Base-by-base conservation (phyloP, 2,113 vertebrate genomes). In the Cyphomyrus discorhynchus region DNA sequence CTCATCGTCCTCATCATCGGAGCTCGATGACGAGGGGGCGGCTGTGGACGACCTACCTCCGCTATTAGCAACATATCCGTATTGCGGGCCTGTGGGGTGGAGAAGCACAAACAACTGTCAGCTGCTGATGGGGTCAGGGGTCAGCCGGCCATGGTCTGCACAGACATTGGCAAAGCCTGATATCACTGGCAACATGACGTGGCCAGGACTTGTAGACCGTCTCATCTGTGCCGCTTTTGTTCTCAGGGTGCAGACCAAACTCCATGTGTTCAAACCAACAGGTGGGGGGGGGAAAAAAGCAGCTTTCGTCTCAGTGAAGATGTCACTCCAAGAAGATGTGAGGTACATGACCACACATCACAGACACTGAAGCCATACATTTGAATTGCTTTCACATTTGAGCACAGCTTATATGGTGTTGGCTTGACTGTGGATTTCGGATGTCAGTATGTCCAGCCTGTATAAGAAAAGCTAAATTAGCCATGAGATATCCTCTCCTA, bases 1-100 rank as follows among this genome's bases (percentile, higher is more conserved):
- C 91, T 97, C 96, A 91, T 97, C 96, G 88, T 97, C 95, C 92
- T 98, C 98, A 94, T 98, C 98, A 95, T 98, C 98, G 95, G 98
- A 98, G 97, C 97, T 96, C 96, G 98, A 99, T 97, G 98, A 98
- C 95, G 97, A 98, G 96, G 97, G 96, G 96, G 96, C 96, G 92
- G 97, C 95, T 94, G 97, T 90, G 89, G 94, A 96, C 94, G 97
- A 97, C 96, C 96, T 98, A 97, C 97, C 95, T 95, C 97, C 97
- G 89, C 97, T 99, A 98, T 98, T 98, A 96, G 97, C 95, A 97
- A 96, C 97, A 95, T 97, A 98, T 97, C 97, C 97, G 95, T 97
- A 98, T 94, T 96, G 98, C 97, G 97, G 94, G 96, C 98, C 98
- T 99, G 97, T 96, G 95, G 96, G 97, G 94, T 95, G 96, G 95